These are phyloP conservation scores for Ophiothrix spiculata DNA, from an alignment of 35 echinoderm and acorn worm genomes.

Conservation along the genomic window DNA sequence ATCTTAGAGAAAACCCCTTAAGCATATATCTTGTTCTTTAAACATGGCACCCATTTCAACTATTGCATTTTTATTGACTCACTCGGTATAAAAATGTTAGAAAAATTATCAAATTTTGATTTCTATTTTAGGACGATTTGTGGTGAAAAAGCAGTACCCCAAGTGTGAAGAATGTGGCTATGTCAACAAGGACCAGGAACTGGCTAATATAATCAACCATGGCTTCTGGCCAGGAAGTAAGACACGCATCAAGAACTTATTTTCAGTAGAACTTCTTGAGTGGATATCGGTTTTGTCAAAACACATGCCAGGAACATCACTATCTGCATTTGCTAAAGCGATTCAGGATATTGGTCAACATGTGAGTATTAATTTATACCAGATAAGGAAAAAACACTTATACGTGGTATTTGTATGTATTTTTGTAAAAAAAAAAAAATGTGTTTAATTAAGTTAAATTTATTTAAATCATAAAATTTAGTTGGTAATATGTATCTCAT, in stretches of 20 bases:
- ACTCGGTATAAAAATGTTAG: too few species aligned
- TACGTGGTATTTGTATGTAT: neutral
- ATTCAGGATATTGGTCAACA: conserved; percentile 8
- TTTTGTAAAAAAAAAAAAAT: neutral
- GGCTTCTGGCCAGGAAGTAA: conserved; percentile 2
- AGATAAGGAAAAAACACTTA: neutral
- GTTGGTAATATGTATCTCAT: too few species aligned
- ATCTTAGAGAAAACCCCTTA: too few species aligned
- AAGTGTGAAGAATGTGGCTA: neutral
- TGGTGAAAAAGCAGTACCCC: neutral
- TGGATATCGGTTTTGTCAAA: neutral
- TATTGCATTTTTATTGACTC: too few species aligned
- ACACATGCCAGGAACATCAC: conserved; percentile 19
- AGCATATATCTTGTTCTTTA: too few species aligned
- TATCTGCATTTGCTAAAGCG: conserved; percentile 14
- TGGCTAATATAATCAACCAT: neutral
- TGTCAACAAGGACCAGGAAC: neutral
- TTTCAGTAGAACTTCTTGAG: neutral
- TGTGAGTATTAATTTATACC: neutral
- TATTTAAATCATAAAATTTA: too few species aligned
- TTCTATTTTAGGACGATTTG: neutral
- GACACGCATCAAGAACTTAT: neutral
- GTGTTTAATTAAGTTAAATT: neutral
- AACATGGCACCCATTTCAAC: too few species aligned
- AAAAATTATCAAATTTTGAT: too few species aligned